Conservation (phyloP, 2,888 invertebrate species). For the Hirtodrosophila alboralis region DNA sequence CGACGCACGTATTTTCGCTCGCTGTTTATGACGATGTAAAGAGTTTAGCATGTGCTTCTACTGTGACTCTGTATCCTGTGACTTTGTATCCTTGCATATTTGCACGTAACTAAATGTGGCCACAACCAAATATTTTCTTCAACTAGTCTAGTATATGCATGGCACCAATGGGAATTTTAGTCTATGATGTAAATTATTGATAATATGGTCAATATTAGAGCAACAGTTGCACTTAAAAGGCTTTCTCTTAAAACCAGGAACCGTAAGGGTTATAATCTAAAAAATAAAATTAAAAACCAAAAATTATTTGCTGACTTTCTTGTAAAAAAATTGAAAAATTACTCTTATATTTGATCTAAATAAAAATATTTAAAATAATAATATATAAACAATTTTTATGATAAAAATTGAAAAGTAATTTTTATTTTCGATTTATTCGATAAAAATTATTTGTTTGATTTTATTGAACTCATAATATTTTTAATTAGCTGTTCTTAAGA, state of each 20-base stretch:
- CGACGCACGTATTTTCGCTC: conserved; percentile 67
- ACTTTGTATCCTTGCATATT: conserved; percentile 9
- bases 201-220: conserved; percentile 28
- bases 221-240: conserved; percentile 2
- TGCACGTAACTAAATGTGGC: conserved; percentile 43
- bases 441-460: no score
- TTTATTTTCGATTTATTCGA: no score
- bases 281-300: no score
- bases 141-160: conserved; percentile 47
- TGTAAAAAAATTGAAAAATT: no score
- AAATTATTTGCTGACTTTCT: no score
- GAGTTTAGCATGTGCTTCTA: conserved; percentile 77
- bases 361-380: no score
- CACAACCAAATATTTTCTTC: conserved; percentile 47
- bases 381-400: no score
- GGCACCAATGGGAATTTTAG: conserved; percentile 49
- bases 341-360: no score
- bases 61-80: conserved; percentile 8
- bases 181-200: conserved; percentile 52
- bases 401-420: no score
- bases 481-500: no score
- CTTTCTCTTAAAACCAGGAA: background rate
- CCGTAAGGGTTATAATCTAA: no score
- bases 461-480: no score
- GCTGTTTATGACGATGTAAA: conserved; percentile 75